Evolutionary conservation across 1,140 invertebrate genomes (phyloP).

Genomic region (Asbolus verrucosus): DNA sequence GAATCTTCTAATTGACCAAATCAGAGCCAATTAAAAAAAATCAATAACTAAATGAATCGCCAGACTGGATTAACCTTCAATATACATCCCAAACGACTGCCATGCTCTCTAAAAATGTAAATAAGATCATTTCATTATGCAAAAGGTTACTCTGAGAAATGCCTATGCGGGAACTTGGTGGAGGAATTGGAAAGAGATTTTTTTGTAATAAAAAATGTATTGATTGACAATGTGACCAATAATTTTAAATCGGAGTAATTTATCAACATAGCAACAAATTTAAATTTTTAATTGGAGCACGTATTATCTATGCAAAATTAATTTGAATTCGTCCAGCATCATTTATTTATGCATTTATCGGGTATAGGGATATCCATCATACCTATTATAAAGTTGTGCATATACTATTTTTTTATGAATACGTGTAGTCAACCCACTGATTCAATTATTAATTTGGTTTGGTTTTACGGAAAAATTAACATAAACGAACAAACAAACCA

Average conservation of each 20-base stretch:
- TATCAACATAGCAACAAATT: slow-evolving; percentile 23
- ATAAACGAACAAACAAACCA: no score
- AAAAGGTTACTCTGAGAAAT: no score
- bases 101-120: slow-evolving; percentile 1
- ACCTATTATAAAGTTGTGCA: no score
- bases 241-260: slow-evolving; percentile 12
- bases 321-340: not conserved
- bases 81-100: not conserved
- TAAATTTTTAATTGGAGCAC: slow-evolving; percentile 28
- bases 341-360: slow-evolving; percentile 17
- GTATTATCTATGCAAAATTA: slow-evolving; percentile 1
- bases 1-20: slow-evolving; percentile 18
- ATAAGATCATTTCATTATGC: not conserved
- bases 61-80: slow-evolving; percentile 10
- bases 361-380: not conserved
- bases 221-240: not conserved
- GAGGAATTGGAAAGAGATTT: not conserved
- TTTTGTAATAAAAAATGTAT: not conserved
- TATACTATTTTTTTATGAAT: not conserved
- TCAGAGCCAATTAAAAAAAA: slow-evolving; percentile 32
- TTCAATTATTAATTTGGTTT: no score
- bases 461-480: no score
- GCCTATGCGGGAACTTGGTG: not conserved
- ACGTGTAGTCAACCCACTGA: no score
- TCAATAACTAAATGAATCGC: slow-evolving; percentile 11